Conservation (phyloP, 1,140 invertebrate species). For the Palaemon carinicauda region DNA sequence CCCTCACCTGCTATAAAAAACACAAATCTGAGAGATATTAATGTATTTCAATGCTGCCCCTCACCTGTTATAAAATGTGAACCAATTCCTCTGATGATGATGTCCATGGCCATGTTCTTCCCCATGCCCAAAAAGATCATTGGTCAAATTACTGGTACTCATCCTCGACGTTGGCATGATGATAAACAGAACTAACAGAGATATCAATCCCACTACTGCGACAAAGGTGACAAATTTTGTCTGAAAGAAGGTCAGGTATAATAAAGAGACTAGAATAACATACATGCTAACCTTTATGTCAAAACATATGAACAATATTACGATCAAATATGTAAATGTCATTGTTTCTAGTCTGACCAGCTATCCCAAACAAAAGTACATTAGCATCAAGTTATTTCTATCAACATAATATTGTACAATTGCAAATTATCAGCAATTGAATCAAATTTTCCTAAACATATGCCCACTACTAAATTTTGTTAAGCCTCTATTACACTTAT, state of each 20-base stretch:
- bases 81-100: constrained; percentile 13
- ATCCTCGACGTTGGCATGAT: constrained; percentile 40
- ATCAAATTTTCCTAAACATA: no score
- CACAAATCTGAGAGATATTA: no score
- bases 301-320: no score
- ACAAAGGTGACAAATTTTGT: constrained; percentile 55
- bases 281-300: no score
- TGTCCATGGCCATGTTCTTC: constrained; percentile 39
- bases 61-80: constrained; percentile 34
- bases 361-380: no score
- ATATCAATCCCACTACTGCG: constrained; percentile 37
- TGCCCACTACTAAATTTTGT: no score
- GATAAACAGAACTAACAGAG: constrained; percentile 47
- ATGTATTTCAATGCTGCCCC: no score
- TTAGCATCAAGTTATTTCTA: no score
- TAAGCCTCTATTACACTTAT: no score
- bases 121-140: constrained; percentile 29
- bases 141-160: constrained; percentile 41
- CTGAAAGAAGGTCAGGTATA: constrained; percentile 13
- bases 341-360: neutral
- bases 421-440: no score
- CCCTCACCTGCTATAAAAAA: neutral
- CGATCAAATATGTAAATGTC: neutral
- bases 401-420: no score
- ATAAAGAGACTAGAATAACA: neutral